Conservation (phyloP, 2,113 vertebrate genomes). For the Lagopus muta region DNA sequence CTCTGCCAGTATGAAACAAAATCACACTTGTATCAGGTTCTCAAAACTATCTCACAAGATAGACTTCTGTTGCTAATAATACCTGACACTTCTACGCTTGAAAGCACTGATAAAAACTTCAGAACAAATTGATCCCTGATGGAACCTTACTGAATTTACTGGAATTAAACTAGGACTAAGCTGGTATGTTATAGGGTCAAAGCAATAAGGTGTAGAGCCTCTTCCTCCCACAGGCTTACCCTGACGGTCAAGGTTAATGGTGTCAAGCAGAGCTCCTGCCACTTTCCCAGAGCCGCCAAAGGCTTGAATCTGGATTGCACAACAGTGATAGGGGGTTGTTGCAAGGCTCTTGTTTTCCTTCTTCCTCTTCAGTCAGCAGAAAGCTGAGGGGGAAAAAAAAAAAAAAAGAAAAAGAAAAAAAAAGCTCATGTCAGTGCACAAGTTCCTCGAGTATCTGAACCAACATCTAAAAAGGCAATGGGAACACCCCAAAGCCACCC, state of each 20-base stretch:
- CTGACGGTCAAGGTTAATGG: not conserved
- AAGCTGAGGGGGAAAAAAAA: not conserved
- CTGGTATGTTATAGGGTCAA: not conserved
- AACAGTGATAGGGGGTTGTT: not conserved
- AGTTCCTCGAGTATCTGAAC: not conserved
- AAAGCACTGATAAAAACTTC: not conserved
- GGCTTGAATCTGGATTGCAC: not conserved
- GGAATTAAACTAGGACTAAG: slow-evolving; percentile 23
- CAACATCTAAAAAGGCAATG: not conserved
- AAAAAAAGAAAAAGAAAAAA: not conserved
- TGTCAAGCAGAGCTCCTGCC: not conserved
- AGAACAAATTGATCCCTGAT: slow-evolving; percentile 55
- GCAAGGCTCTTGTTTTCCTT: not conserved
- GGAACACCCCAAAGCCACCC: not conserved
- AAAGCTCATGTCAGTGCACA: not conserved
- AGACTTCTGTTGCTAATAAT: slow-evolving; percentile 53
- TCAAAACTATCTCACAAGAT: slow-evolving; percentile 60
- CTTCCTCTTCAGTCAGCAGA: not conserved
- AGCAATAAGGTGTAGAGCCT: not conserved
- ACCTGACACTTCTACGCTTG: slow-evolving; percentile 35
- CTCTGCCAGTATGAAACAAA: slow-evolving; percentile 47
- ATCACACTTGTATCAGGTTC: slow-evolving; percentile 56
- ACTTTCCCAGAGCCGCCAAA: not conserved
- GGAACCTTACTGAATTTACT: slow-evolving; percentile 26
- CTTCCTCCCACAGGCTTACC: not conserved